phyloP scores from a whole-genome alignment of 2,888 invertebrate species.

The Cataglyphis albicans region DNA sequence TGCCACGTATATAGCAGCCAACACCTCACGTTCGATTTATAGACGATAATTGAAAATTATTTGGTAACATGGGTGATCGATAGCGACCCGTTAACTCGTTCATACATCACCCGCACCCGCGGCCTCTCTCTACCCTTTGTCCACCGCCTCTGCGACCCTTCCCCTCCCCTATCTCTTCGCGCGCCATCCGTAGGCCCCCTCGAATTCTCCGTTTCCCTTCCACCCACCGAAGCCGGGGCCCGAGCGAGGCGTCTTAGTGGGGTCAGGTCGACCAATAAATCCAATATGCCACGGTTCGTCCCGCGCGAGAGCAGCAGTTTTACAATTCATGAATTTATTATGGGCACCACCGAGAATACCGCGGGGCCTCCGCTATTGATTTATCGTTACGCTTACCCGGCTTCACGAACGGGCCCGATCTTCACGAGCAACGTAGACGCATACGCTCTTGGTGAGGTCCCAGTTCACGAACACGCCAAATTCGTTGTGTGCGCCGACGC shows the following conservation, averaged over 20 bases:
- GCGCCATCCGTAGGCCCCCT: conserved; percentile 61
- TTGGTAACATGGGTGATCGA: conserved; percentile 83
- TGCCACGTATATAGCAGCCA: conserved; percentile 40
- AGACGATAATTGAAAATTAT: conserved; percentile 84
- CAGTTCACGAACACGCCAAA: conserved; percentile 33
- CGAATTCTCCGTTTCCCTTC: conserved; percentile 55
- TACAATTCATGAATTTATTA: conserved; percentile 86
- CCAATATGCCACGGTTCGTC: conserved; percentile 85
- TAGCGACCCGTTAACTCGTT: conserved; percentile 84
- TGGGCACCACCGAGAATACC: conserved; percentile 81
- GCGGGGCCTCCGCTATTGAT: conserved; percentile 82
- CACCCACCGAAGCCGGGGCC: conserved; percentile 56
- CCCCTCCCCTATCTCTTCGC: conserved; percentile 57
- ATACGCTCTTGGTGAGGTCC: conserved; percentile 65
- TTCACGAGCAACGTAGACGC: conserved; percentile 55
- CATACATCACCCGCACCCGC: conserved; percentile 80
- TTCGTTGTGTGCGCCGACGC: conserved; percentile 39
- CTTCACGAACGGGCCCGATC: conserved; percentile 74
- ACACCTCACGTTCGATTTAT: conserved; percentile 75
- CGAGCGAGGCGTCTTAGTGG: conserved; percentile 81
- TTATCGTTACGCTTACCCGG: conserved; percentile 82
- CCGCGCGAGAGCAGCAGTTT: conserved; percentile 83
- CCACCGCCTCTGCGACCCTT: conserved; percentile 44
- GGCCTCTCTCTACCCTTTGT: conserved; percentile 53
- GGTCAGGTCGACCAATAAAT: conserved; percentile 85